These are phyloP conservation scores for Pterois miles DNA, from an alignment of 2,797 vertebrate genomes.

Conservation along the genomic window DNA sequence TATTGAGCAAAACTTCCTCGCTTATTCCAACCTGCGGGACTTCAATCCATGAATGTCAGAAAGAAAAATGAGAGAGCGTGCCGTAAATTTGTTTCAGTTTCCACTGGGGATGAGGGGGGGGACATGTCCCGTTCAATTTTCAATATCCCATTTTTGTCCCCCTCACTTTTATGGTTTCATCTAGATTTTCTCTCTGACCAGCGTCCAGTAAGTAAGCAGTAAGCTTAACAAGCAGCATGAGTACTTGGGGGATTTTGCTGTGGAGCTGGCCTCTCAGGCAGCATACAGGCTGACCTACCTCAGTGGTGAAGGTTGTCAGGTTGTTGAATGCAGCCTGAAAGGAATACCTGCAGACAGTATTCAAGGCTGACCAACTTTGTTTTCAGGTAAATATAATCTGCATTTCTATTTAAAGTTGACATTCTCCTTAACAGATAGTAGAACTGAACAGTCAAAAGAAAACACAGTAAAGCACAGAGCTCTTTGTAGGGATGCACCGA, in stretches of 20 bases:
- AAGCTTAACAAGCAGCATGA: neutral
- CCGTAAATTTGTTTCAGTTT: constrained; percentile 8
- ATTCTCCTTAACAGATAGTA: neutral
- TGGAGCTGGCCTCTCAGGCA: neutral
- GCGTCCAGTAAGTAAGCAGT: neutral
- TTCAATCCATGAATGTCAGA: constrained; percentile 13
- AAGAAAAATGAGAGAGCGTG: constrained; percentile 16
- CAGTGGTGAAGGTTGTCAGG: neutral
- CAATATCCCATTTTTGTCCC: constrained; percentile 2
- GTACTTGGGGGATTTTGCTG: neutral
- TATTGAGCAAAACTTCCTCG: neutral
- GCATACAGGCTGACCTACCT: neutral
- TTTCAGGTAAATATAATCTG: too few species aligned
- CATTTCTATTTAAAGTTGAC: too few species aligned
- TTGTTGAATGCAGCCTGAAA: neutral
- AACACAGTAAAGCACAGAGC: neutral
- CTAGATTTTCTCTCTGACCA: neutral
- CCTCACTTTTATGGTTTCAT: neutral
- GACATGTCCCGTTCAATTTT: neutral
- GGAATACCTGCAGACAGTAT: neutral
- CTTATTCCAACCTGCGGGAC: neutral
- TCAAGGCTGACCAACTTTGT: neutral
- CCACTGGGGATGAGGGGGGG: neutral
- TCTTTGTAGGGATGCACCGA: too few species aligned
- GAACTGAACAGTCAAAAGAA: neutral